phyloP scores from a whole-genome alignment of 2,888 invertebrate genomes.

The Phlogophora meticulosa region DNA sequence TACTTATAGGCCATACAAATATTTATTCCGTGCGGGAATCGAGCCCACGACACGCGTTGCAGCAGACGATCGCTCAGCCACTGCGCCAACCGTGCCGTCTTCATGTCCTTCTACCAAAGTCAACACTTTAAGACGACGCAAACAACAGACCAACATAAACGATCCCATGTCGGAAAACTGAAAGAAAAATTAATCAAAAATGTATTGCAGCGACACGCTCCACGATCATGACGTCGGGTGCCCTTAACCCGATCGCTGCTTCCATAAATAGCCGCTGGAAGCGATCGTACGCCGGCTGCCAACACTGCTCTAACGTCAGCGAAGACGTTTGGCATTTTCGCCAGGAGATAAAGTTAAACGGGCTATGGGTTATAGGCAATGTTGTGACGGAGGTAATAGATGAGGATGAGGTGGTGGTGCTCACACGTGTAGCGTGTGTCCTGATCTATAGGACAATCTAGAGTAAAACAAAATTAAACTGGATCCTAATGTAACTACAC shows the following conservation, averaged over 20 bases:
- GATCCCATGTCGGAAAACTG: background rate
- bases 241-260: constrained; percentile 67
- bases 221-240: constrained; percentile 32
- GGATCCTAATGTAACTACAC: background rate
- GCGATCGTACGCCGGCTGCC: constrained; percentile 69
- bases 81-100: too few species aligned
- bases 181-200: background rate
- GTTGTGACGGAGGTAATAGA: constrained; percentile 24
- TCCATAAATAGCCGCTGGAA: constrained; percentile 72
- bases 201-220: constrained; percentile 4
- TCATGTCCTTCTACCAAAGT: too few species aligned
- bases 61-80: too few species aligned
- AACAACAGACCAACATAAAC: background rate
- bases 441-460: too few species aligned
- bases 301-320: constrained; percentile 44
- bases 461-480: background rate
- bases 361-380: constrained; percentile 5
- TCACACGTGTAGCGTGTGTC: background rate
- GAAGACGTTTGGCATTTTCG: constrained; percentile 53
- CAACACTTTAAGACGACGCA: background rate
- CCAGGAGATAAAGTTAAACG: constrained; percentile 15
- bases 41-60: too few species aligned
- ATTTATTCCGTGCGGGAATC: too few species aligned
- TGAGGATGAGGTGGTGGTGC: too few species aligned
- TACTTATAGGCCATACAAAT: too few species aligned